Percentiles rank a stretch among this genome's conserved stretches.
phyloP scores from a whole-genome alignment of 2,888 invertebrate species.

The Hybos culiciformis region DNA sequence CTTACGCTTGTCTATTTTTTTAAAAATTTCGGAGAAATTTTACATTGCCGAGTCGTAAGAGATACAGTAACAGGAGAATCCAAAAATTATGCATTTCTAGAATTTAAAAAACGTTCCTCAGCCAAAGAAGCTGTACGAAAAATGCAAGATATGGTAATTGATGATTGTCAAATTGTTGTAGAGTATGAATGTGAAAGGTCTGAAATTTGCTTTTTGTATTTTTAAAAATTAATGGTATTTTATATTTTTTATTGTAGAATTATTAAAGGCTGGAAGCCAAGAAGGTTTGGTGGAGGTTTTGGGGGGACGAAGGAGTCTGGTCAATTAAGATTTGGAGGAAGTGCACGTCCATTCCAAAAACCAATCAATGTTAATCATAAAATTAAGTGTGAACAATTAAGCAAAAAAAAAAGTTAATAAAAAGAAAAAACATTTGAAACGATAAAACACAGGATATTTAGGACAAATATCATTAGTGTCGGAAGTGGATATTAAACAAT shows the following conservation, averaged over 20 bases:
- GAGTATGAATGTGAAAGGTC: slow-evolving; percentile 62
- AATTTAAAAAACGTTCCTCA: slow-evolving; percentile 48
- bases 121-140: slow-evolving; percentile 48
- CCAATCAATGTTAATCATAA: slow-evolving; percentile 41
- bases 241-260: slow-evolving; percentile 17
- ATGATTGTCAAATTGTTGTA: slow-evolving; percentile 56
- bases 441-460: too few species aligned
- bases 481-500: too few species aligned
- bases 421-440: slow-evolving; percentile 4
- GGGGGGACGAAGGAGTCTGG: slow-evolving; percentile 78
- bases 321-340: slow-evolving; percentile 74
- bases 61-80: slow-evolving; percentile 75
- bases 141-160: slow-evolving; percentile 46
- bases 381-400: slow-evolving; percentile 15
- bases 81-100: slow-evolving; percentile 75
- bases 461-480: too few species aligned
- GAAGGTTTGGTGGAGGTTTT: slow-evolving; percentile 76
- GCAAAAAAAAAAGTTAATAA: too few species aligned
- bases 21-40: slow-evolving; percentile 50
- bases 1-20: slow-evolving; percentile 43
- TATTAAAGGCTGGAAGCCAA: slow-evolving; percentile 68
- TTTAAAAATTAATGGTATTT: not conserved
- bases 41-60: slow-evolving; percentile 49
- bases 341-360: slow-evolving; percentile 59
- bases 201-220: not conserved